Evolutionary conservation across 2,113 vertebrate genomes (phyloP).

Genomic region (cattle (Bos taurus)): ARS-UCD2.0 NC_037332.1:26543001-26543500

Average conservation of each 20-base stretch:
- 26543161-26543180: not conserved
- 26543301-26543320: not conserved
- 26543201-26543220: not conserved
- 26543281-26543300: not conserved
- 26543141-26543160: not conserved
- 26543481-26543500: not conserved
- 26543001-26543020: not conserved
- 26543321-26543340: not conserved
- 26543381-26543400: not conserved
- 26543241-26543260: not conserved
- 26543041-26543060: not conserved
- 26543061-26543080: no score
- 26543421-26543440: not conserved
- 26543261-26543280: conserved; percentile 16
- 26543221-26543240: not conserved
- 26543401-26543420: not conserved
- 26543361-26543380: not conserved
- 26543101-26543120: not conserved
- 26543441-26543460: not conserved
- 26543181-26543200: not conserved
- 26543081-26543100: not conserved
- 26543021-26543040: not conserved
- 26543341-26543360: not conserved
- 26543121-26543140: not conserved
- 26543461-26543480: not conserved